Conservation (phyloP, 2,888 invertebrate genomes). For the Anarsia innoxiella region DNA sequence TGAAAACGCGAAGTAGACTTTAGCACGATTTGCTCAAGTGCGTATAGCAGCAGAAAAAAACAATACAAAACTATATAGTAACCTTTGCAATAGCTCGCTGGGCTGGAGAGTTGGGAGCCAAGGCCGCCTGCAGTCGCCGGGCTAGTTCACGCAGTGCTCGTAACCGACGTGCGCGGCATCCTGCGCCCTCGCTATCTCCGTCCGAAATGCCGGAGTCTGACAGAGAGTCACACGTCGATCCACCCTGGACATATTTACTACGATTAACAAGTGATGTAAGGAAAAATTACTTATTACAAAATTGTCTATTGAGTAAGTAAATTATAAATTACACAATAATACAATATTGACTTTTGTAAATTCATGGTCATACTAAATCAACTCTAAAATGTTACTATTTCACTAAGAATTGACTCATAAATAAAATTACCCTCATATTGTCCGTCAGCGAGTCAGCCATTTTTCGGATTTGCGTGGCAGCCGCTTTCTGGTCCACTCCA, state of each 20-base stretch:
- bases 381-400: not conserved
- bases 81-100: constrained; percentile 79
- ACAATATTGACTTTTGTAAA: no score
- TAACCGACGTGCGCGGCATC: constrained; percentile 79
- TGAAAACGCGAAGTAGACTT: no score
- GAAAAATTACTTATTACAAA: no score
- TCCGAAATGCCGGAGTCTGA: constrained; percentile 88
- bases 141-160: constrained; percentile 80
- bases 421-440: no score
- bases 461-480: constrained; percentile 75
- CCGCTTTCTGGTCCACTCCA: constrained; percentile 76
- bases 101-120: constrained; percentile 80
- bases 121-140: constrained; percentile 78
- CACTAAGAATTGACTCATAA: not conserved
- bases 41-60: not conserved
- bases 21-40: no score
- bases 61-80: no score
- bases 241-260: constrained; percentile 41
- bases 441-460: constrained; percentile 76
- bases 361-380: no score
- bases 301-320: no score
- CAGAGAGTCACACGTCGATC: constrained; percentile 78
- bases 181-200: constrained; percentile 79
- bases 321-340: no score
- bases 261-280: no score